A percentile compares a stretch with the other conserved stretches of the same genome.
Evolutionary conservation across 1,140 invertebrate species (phyloP).

Genomic region (Prorops nasuta): DNA sequence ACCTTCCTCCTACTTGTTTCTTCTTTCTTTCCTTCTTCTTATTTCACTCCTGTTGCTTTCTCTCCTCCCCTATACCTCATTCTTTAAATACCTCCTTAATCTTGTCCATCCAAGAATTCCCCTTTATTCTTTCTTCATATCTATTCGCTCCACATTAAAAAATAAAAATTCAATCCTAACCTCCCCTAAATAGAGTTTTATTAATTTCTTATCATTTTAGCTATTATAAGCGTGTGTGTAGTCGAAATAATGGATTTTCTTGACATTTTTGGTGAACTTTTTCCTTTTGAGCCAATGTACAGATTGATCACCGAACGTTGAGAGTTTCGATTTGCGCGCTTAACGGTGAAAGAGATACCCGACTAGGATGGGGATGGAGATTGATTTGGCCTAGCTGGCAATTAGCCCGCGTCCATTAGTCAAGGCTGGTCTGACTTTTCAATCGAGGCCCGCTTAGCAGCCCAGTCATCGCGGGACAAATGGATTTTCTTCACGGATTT

Average conservation of each 20-base stretch:
- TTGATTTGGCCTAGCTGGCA: constrained; percentile 46
- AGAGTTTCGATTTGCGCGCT: no score
- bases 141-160: no score
- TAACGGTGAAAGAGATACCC: no score
- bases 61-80: constrained; percentile 11
- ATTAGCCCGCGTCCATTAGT: constrained; percentile 44
- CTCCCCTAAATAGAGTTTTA: no score
- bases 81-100: not conserved
- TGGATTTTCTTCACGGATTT: constrained; percentile 29
- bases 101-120: not conserved
- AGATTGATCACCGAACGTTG: no score
- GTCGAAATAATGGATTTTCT: no score
- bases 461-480: constrained; percentile 34
- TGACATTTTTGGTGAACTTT: no score
- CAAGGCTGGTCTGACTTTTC: constrained; percentile 38
- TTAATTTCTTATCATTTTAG: no score
- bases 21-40: constrained; percentile 2
- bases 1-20: not conserved
- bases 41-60: constrained; percentile 5
- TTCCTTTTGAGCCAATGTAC: no score
- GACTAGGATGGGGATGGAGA: constrained; percentile 36
- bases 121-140: constrained; percentile 7
- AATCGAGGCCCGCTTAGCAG: constrained; percentile 35
- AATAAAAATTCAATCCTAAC: no score
- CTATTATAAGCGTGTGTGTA: no score